Evolutionary conservation across 2,113 vertebrate species (phyloP).

Genomic region (Campylomormyrus tamandua): DNA sequence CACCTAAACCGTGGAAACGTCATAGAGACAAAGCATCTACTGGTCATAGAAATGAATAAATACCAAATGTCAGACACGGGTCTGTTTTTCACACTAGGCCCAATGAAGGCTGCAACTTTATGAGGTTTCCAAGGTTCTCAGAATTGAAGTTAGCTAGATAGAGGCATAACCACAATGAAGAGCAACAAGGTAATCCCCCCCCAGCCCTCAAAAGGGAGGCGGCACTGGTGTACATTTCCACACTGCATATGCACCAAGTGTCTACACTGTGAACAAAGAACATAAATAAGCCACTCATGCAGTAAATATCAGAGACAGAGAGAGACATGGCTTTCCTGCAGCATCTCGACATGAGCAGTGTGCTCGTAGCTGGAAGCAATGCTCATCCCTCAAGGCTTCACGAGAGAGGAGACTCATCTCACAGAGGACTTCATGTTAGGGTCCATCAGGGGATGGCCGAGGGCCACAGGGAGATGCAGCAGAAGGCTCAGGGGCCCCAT

Average conservation of each 20-base stretch:
- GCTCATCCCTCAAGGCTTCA: not conserved
- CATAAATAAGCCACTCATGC: not conserved
- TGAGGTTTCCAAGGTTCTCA: constrained; percentile 20
- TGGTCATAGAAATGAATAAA: not conserved
- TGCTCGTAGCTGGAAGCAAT: not conserved
- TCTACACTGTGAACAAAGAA: not conserved
- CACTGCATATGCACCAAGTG: constrained; percentile 18
- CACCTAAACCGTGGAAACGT: constrained; percentile 15
- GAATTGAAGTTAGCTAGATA: not conserved
- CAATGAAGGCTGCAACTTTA: not conserved
- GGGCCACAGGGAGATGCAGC: not conserved
- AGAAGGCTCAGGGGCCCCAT: not conserved
- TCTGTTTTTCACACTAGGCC: not conserved
- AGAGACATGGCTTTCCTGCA: not conserved
- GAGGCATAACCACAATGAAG: not conserved
- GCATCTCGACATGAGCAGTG: not conserved
- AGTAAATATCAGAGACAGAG: not conserved
- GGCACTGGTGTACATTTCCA: constrained; percentile 2
- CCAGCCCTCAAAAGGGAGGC: not conserved
- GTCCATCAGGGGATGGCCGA: not conserved
- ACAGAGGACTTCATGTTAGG: not conserved
- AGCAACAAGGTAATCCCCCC: not conserved
- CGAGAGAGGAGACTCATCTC: not conserved
- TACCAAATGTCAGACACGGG: not conserved
- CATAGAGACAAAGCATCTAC: constrained; percentile 6